Percentiles rank a stretch among this genome's conserved stretches.
Evolutionary conservation across 1,140 invertebrate genomes (phyloP).

Genomic region (Agrypnia vestita): DNA sequence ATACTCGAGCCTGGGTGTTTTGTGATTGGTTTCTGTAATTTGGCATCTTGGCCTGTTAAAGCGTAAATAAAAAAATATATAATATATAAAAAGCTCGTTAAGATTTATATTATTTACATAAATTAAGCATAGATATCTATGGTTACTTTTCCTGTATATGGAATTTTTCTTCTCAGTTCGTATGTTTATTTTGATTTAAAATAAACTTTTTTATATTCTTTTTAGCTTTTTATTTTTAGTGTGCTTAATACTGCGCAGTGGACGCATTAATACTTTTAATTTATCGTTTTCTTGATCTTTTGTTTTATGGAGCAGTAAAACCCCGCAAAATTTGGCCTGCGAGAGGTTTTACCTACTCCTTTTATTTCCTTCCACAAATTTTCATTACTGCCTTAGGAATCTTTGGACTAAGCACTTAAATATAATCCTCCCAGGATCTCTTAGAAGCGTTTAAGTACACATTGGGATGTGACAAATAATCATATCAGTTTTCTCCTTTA

Average conservation of each 20-base stretch:
- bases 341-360: not conserved
- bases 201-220: too few species aligned
- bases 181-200: too few species aligned
- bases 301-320: constrained; percentile 12
- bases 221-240: too few species aligned
- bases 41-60: too few species aligned
- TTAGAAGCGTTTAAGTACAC: constrained; percentile 1
- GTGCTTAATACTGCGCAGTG: not conserved
- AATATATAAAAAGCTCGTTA: too few species aligned
- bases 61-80: too few species aligned
- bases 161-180: too few species aligned
- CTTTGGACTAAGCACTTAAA: constrained; percentile 10
- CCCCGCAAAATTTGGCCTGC: not conserved
- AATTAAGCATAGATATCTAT: too few species aligned
- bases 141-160: too few species aligned
- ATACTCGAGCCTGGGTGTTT: too few species aligned
- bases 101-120: too few species aligned
- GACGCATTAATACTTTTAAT: not conserved
- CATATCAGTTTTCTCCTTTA: not conserved
- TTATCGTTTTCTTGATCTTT: constrained; percentile 10
- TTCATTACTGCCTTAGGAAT: not conserved
- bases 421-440: constrained; percentile 1
- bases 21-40: too few species aligned
- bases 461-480: constrained; percentile 13
- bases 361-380: constrained; percentile 21